Conservation (phyloP, 2,113 vertebrate species). For the Vulpes ferrilata region DNA sequence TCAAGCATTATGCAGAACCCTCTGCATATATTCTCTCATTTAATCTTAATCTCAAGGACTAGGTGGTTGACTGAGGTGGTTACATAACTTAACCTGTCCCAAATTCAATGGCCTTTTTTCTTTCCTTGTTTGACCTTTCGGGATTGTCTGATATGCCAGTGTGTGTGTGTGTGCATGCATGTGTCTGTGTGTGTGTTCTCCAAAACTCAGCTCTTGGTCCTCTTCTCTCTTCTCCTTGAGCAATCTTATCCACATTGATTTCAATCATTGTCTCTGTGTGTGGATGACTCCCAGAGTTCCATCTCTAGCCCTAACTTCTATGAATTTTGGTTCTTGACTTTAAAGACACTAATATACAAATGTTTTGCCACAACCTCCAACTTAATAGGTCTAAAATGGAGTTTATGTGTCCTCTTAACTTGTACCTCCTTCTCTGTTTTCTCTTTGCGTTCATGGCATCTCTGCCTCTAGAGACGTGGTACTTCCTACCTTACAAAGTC, state of each 20-base stretch:
- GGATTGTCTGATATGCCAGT: background rate
- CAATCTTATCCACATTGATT: background rate
- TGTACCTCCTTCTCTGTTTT: background rate
- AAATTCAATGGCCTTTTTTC: background rate
- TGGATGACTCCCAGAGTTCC: background rate
- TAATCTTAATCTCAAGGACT: background rate
- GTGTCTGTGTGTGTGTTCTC: background rate
- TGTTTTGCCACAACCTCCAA: background rate
- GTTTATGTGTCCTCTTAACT: background rate
- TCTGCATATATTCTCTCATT: background rate
- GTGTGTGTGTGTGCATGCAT: background rate
- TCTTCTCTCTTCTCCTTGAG: constrained; percentile 15
- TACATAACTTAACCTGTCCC: background rate
- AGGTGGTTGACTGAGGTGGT: background rate
- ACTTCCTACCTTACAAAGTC: background rate
- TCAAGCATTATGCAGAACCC: background rate
- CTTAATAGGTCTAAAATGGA: background rate
- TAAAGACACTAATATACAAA: constrained; percentile 29
- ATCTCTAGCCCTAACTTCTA: constrained; percentile 6
- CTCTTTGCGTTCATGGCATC: background rate
- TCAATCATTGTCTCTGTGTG: background rate
- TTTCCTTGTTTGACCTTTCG: background rate
- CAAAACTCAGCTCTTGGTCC: background rate
- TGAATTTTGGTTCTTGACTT: constrained; percentile 27
- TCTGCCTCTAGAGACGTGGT: background rate